Percentiles rank a stretch among this genome's conserved stretches.
Conservation (phyloP, 1,140 invertebrate genomes). For the Drosophila burlai region DNA sequence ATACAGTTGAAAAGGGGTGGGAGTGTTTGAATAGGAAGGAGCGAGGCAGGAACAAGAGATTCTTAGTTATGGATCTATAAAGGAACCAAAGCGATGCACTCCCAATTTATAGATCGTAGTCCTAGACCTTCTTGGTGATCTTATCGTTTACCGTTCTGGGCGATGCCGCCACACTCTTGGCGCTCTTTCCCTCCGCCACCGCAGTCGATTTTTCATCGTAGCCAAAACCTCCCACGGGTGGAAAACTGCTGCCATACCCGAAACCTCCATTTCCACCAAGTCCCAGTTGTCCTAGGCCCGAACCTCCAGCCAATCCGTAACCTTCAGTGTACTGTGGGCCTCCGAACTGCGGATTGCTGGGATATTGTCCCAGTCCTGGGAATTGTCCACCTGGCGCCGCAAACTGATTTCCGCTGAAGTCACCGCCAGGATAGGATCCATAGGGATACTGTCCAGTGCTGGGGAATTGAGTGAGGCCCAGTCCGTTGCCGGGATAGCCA, state of each 20-base stretch:
- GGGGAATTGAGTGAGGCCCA: slow-evolving; percentile 63
- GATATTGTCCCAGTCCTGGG: slow-evolving; percentile 61
- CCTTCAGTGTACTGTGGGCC: slow-evolving; percentile 77
- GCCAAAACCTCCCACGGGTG: slow-evolving; percentile 36
- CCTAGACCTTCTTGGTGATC: slow-evolving; percentile 67
- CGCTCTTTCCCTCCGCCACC: slow-evolving; percentile 67
- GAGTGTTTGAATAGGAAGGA: neutral
- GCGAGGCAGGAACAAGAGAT: neutral
- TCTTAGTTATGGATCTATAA: neutral
- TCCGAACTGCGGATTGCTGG: slow-evolving; percentile 37
- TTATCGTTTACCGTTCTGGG: slow-evolving; percentile 65
- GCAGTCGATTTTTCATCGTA: slow-evolving; percentile 60
- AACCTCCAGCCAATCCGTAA: slow-evolving; percentile 63
- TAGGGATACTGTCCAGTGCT: slow-evolving; percentile 62
- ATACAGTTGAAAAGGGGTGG: slow-evolving; percentile 16
- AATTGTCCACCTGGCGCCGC: slow-evolving; percentile 43
- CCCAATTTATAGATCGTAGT: neutral
- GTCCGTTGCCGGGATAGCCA: slow-evolving; percentile 40
- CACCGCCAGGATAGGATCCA: slow-evolving; percentile 46
- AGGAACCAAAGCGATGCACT: neutral
- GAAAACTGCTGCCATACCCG: slow-evolving; percentile 30
- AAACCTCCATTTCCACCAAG: slow-evolving; percentile 40
- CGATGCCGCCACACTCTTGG: slow-evolving; percentile 45
- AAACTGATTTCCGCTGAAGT: slow-evolving; percentile 62
- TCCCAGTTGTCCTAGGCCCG: slow-evolving; percentile 52